Percentiles rank a stretch among this genome's conserved stretches.
Evolutionary conservation across 2,888 invertebrate genomes (phyloP).

Genomic region (Mesorhabditis spiculigera): DNA sequence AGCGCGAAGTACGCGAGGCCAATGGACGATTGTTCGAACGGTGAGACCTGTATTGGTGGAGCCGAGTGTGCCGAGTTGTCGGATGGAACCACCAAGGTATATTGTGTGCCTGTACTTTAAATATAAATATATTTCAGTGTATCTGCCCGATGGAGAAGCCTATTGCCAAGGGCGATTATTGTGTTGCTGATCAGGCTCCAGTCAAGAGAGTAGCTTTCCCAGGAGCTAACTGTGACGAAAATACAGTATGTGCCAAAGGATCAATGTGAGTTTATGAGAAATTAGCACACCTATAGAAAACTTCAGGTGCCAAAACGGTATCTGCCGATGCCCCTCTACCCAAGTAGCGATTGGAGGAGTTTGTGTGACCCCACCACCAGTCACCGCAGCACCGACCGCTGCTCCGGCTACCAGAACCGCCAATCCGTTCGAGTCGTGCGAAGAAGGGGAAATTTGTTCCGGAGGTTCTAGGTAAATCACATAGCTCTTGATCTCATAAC

Average conservation of each 20-base stretch:
- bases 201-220: slow-evolving; percentile 23
- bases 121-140: background rate
- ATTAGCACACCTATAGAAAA: background rate
- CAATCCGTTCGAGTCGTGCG: slow-evolving; percentile 51
- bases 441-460: slow-evolving; percentile 49
- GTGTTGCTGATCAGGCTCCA: background rate
- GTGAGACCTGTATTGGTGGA: slow-evolving; percentile 43
- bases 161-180: background rate
- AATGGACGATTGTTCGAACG: slow-evolving; percentile 39
- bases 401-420: slow-evolving; percentile 16
- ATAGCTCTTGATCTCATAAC: background rate
- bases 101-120: background rate
- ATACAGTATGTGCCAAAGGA: slow-evolving; percentile 30
- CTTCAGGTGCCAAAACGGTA: slow-evolving; percentile 16
- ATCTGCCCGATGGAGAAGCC: slow-evolving; percentile 5
- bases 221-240: slow-evolving; percentile 34
- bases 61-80: slow-evolving; percentile 29
- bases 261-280: slow-evolving; percentile 24
- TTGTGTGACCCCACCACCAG: background rate
- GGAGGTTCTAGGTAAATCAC: slow-evolving; percentile 45
- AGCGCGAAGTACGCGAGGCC: slow-evolving; percentile 39
- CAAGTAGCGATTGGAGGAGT: slow-evolving; percentile 18
- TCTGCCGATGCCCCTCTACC: slow-evolving; percentile 34
- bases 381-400: slow-evolving; percentile 6
- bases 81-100: slow-evolving; percentile 15